A percentile compares a stretch with the other conserved stretches of the same genome.
These are phyloP conservation scores for Acleris holmiana DNA, from an alignment of 2,888 invertebrate genomes.

Conservation along the genomic window DNA sequence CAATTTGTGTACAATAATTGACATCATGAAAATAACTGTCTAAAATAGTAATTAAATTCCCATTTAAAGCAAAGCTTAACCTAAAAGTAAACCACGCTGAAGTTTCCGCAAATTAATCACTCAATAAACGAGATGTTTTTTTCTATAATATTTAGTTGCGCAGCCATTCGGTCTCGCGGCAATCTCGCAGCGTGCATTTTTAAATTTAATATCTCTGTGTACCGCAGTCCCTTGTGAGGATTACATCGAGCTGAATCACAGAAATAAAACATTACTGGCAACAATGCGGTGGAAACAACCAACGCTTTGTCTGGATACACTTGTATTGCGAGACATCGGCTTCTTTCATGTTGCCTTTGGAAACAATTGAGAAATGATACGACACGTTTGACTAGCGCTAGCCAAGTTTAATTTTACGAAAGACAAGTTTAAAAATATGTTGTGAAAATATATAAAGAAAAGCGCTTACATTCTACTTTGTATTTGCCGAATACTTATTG, in stretches of 20 bases:
- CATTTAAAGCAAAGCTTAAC: too few species aligned
- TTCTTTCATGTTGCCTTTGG: too few species aligned
- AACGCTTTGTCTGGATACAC: conserved; percentile 2
- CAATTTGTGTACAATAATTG: too few species aligned
- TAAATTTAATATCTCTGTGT: conserved; percentile 77
- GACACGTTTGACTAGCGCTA: too few species aligned
- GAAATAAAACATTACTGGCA: conserved; percentile 55
- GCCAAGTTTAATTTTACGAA: too few species aligned
- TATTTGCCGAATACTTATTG: too few species aligned
- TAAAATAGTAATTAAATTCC: too few species aligned
- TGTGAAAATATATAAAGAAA: too few species aligned
- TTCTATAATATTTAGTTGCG: conserved; percentile 21
- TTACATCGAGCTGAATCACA: conserved; percentile 61
- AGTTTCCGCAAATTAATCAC: conserved; percentile 5
- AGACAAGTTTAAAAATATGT: too few species aligned
- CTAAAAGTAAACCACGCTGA: not conserved
- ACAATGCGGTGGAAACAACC: conserved; percentile 12
- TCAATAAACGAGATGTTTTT: conserved; percentile 10
- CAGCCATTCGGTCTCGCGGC: conserved; percentile 36
- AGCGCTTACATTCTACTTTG: too few species aligned
- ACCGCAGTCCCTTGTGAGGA: conserved; percentile 57
- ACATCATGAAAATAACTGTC: too few species aligned
- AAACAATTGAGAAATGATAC: too few species aligned
- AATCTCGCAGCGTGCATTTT: conserved; percentile 68
- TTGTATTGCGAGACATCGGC: not conserved